Percentiles rank a stretch among this genome's conserved stretches.
phyloP scores from a whole-genome alignment of 2,888 invertebrate species.

The Epiblema foenella region DNA sequence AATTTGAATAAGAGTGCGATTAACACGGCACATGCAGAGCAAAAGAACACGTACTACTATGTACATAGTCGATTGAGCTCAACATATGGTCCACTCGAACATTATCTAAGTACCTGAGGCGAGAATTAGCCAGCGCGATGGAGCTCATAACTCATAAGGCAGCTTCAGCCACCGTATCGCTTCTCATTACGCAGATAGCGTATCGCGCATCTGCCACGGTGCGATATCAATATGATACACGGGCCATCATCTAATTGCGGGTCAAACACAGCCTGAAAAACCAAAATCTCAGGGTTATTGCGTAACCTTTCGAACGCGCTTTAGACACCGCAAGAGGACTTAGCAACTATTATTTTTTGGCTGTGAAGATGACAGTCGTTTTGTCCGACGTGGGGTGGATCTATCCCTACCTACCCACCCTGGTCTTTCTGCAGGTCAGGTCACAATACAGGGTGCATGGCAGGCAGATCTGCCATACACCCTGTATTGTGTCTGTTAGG shows the following conservation, averaged over 20 bases:
- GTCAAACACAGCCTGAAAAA: background rate
- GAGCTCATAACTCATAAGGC: constrained; percentile 38
- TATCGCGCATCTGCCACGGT: constrained; percentile 67
- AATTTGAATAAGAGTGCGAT: no score
- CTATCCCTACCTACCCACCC: no score
- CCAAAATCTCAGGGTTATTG: no score
- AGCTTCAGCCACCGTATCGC: constrained; percentile 52
- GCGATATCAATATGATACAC: background rate
- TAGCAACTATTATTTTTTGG: no score
- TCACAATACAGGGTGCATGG: no score
- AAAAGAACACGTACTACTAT: background rate
- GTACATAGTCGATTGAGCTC: background rate
- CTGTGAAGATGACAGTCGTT: no score
- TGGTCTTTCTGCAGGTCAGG: no score
- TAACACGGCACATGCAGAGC: background rate
- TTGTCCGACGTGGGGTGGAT: no score
- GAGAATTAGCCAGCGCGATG: constrained; percentile 17
- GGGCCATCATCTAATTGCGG: background rate
- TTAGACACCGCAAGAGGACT: no score
- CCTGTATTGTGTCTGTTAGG: no score
- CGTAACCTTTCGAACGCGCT: no score
- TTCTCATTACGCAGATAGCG: constrained; percentile 73
- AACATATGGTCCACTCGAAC: constrained; percentile 33
- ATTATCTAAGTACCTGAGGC: constrained; percentile 21
- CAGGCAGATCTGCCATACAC: no score